phyloP scores from a whole-genome alignment of 1,140 invertebrate species.

The Aphis gossypii region DNA sequence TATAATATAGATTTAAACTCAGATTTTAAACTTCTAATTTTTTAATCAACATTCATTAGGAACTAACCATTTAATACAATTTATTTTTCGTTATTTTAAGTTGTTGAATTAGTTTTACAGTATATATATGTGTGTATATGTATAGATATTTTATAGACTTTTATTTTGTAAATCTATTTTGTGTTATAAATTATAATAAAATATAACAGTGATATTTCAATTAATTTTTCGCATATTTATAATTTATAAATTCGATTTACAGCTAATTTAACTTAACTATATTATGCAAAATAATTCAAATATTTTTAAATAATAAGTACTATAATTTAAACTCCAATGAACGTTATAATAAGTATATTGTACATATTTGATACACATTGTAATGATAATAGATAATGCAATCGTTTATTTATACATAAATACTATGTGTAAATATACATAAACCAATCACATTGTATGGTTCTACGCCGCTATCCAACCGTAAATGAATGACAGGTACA shows the following conservation, averaged over 20 bases:
- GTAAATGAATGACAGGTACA: not conserved
- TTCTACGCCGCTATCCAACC: no score
- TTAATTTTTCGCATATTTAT: not conserved
- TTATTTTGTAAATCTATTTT: no score
- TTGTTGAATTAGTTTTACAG: no score
- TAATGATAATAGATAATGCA: not conserved
- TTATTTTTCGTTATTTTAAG: no score
- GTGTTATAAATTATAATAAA: not conserved
- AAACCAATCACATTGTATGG: not conserved
- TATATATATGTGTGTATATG: no score
- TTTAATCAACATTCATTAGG: no score
- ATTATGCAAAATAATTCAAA: not conserved
- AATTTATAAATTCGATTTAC: not conserved
- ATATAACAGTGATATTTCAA: not conserved
- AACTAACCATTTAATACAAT: no score
- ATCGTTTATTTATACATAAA: not conserved
- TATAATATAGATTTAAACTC: no score
- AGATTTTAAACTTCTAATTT: no score
- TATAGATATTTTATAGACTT: no score
- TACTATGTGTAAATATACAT: not conserved
- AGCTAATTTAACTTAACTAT: not conserved
- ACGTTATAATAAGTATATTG: not conserved
- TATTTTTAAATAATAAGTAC: not conserved
- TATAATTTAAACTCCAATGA: not conserved
- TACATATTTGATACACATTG: no score